phyloP scores from a whole-genome alignment of 1,140 invertebrate species.

The Drosophila mauritiana region DNA sequence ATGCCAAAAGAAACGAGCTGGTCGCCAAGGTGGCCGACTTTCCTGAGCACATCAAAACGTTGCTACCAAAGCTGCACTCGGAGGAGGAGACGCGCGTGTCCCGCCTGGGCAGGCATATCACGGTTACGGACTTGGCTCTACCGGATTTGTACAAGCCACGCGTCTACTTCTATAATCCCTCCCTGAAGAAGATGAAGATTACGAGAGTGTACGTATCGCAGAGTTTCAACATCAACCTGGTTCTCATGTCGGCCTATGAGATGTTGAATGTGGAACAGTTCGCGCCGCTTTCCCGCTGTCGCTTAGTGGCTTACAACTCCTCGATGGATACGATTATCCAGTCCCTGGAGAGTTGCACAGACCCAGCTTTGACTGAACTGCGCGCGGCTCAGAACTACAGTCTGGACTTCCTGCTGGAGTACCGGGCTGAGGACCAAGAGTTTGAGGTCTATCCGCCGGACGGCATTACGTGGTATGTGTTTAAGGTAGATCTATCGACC shows the following conservation, averaged over 20 bases:
- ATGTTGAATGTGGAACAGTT: slow-evolving; percentile 87
- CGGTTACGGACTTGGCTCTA: slow-evolving; percentile 66
- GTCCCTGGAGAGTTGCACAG: slow-evolving; percentile 88
- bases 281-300: slow-evolving; percentile 88
- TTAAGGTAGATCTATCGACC: slow-evolving; percentile 87
- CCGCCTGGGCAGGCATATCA: slow-evolving; percentile 84
- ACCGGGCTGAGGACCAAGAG: slow-evolving; percentile 87
- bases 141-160: slow-evolving; percentile 88
- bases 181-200: slow-evolving; percentile 85
- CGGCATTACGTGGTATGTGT: slow-evolving; percentile 89
- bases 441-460: slow-evolving; percentile 89
- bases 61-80: slow-evolving; percentile 88
- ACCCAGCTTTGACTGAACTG: slow-evolving; percentile 85
- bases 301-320: slow-evolving; percentile 90
- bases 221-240: slow-evolving; percentile 86
- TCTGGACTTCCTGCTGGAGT: slow-evolving; percentile 89
- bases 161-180: slow-evolving; percentile 88
- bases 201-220: slow-evolving; percentile 87
- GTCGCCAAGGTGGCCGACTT: slow-evolving; percentile 90
- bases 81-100: slow-evolving; percentile 88
- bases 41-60: slow-evolving; percentile 89
- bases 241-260: slow-evolving; percentile 87
- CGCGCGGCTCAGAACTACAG: slow-evolving; percentile 53
- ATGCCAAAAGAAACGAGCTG: slow-evolving; percentile 89
- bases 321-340: slow-evolving; percentile 89